Evolutionary conservation across 2,888 invertebrate genomes (phyloP).

Genomic region (Lasioglossum malachurum): DNA sequence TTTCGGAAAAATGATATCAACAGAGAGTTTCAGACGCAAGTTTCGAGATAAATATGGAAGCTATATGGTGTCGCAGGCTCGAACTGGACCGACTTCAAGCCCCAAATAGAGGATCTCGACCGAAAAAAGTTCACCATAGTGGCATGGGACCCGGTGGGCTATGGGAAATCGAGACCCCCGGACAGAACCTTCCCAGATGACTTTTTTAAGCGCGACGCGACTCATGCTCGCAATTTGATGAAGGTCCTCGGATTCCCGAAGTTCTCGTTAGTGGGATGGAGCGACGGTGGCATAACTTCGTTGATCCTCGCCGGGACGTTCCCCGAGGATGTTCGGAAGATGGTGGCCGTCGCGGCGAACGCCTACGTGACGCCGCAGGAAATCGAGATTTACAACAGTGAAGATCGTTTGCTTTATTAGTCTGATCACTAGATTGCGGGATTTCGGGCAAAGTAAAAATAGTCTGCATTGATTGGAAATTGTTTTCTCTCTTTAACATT

Average conservation of each 20-base stretch:
- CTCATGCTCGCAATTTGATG: slow-evolving; percentile 90
- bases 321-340: slow-evolving; percentile 88
- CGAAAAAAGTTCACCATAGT: slow-evolving; percentile 88
- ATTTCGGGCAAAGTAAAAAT: background rate
- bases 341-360: slow-evolving; percentile 92
- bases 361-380: slow-evolving; percentile 91
- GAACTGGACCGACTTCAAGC: slow-evolving; percentile 93
- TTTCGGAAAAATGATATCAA: background rate
- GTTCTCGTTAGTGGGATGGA: slow-evolving; percentile 95
- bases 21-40: too few species aligned
- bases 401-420: slow-evolving; percentile 69
- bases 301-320: slow-evolving; percentile 91
- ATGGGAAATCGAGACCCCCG: slow-evolving; percentile 93
- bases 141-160: slow-evolving; percentile 95
- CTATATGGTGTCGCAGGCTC: slow-evolving; percentile 85
- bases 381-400: slow-evolving; percentile 88
- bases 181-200: slow-evolving; percentile 89
- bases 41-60: background rate
- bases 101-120: slow-evolving; percentile 90
- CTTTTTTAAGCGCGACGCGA: slow-evolving; percentile 92
- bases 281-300: slow-evolving; percentile 93
- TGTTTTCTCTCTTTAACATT: too few species aligned
- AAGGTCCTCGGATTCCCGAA: slow-evolving; percentile 88
- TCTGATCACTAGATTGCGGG: background rate
- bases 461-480: background rate